phyloP scores from a whole-genome alignment of 2,113 vertebrate genomes.

The Brachyhypopomus gauderio region DNA sequence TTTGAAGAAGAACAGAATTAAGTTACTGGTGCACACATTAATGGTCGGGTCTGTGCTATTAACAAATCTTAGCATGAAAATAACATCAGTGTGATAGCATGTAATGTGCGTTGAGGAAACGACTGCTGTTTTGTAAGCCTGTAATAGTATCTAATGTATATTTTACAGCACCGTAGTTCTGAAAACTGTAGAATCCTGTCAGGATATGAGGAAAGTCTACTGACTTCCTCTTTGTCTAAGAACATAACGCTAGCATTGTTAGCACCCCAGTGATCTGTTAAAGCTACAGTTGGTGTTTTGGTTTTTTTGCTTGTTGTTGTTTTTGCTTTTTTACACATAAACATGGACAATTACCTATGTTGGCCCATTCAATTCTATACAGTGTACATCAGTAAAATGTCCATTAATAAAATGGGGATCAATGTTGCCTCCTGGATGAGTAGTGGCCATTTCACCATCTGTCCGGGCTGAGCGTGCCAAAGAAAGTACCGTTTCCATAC shows the following conservation, averaged over 20 bases:
- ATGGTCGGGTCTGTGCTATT: not conserved
- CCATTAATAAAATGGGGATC: not conserved
- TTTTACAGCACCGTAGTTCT: not conserved
- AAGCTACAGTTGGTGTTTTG: not conserved
- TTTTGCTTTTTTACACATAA: not conserved
- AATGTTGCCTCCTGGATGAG: not conserved
- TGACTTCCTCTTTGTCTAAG: not conserved
- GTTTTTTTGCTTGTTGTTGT: not conserved
- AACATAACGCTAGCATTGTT: not conserved
- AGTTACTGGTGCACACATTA: constrained; percentile 12
- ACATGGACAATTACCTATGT: not conserved
- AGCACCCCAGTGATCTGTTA: not conserved
- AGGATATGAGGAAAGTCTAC: not conserved
- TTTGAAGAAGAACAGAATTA: constrained; percentile 39
- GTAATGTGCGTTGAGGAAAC: not conserved
- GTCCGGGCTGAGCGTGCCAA: not conserved
- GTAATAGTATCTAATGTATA: not conserved
- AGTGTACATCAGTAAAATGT: not conserved
- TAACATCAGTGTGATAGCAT: not conserved
- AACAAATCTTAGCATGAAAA: not conserved
- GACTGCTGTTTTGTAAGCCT: not conserved
- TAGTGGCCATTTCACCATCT: not conserved
- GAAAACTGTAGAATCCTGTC: not conserved
- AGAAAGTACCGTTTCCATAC: not conserved
- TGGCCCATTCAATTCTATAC: not conserved